Evolutionary conservation across 2,797 vertebrate species (phyloP).

Genomic region (Holocentrus rufus): DNA sequence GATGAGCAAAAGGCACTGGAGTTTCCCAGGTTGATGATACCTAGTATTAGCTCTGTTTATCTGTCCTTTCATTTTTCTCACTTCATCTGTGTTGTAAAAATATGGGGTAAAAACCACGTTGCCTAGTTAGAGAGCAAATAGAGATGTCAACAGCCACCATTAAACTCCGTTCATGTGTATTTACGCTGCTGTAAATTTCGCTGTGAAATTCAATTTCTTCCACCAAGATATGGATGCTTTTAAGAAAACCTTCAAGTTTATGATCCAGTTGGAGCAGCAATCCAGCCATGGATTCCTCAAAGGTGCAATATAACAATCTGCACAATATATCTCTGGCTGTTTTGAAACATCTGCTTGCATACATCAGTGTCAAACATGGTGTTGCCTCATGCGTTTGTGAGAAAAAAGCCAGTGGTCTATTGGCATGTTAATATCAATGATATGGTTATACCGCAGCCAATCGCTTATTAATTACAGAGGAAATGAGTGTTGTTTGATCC

Average conservation of each 20-base stretch:
- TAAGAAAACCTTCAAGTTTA: conserved; percentile 68
- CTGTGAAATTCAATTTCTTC: conserved; percentile 72
- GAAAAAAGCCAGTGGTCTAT: conserved; percentile 10
- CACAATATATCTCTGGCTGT: conserved; percentile 68
- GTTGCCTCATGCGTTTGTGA: conserved; percentile 33
- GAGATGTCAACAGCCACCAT: conserved; percentile 62
- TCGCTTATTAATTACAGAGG: conserved; percentile 22
- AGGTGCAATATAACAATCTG: conserved; percentile 72
- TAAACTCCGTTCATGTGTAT: conserved; percentile 53
- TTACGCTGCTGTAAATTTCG: conserved; percentile 60
- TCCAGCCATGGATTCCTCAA: conserved; percentile 64
- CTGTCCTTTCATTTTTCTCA: conserved; percentile 4
- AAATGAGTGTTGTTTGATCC: conserved; percentile 27
- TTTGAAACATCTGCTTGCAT: conserved; percentile 66
- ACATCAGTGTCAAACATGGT: conserved; percentile 48
- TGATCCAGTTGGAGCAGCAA: conserved; percentile 62
- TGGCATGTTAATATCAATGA: conserved; percentile 15
- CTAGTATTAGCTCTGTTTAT: background rate
- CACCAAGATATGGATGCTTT: conserved; percentile 54
- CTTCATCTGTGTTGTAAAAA: conserved; percentile 22
- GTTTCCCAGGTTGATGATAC: background rate
- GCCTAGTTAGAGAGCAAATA: conserved; percentile 51
- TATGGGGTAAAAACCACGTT: background rate
- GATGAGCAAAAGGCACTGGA: background rate
- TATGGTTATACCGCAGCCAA: conserved; percentile 23